A percentile compares a stretch with the other conserved stretches of the same genome.
phyloP scores from a whole-genome alignment of 2,797 vertebrate genomes.

The Microhierax caerulescens region DNA sequence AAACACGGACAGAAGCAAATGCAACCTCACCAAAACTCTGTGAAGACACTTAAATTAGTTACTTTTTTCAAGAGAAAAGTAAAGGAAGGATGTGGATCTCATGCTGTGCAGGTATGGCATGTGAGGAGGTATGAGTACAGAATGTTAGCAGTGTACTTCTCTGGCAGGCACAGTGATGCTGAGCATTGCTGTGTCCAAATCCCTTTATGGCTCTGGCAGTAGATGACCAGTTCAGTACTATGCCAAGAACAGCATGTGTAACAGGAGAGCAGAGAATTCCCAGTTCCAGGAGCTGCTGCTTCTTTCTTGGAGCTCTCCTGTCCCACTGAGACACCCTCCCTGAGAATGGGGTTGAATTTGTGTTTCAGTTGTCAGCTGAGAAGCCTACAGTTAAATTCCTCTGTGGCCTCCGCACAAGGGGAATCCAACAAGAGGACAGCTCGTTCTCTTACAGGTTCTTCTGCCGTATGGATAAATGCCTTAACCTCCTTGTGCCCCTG shows the following conservation, averaged over 20 bases:
- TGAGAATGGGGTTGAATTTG: background rate
- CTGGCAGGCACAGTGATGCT: background rate
- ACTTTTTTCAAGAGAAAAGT: background rate
- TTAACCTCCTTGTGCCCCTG: background rate
- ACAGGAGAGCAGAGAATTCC: background rate
- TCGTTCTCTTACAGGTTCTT: background rate
- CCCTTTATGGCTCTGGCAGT: background rate
- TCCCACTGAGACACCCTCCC: background rate
- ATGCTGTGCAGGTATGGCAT: background rate
- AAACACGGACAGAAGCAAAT: background rate
- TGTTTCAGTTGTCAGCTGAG: accelerated
- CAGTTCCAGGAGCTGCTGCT: background rate
- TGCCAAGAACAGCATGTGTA: background rate
- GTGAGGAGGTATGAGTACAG: background rate
- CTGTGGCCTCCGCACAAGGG: background rate
- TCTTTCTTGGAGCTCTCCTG: background rate
- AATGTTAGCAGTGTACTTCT: background rate
- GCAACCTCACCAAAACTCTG: background rate
- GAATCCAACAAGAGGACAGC: background rate
- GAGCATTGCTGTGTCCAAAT: background rate
- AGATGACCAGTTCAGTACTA: background rate
- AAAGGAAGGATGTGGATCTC: background rate
- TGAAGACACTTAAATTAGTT: background rate
- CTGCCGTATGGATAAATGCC: background rate
- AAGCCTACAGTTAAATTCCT: background rate